These are phyloP conservation scores for Champsocephalus gunnari DNA, from an alignment of 2,797 vertebrate genomes.

Conservation along the genomic window DNA sequence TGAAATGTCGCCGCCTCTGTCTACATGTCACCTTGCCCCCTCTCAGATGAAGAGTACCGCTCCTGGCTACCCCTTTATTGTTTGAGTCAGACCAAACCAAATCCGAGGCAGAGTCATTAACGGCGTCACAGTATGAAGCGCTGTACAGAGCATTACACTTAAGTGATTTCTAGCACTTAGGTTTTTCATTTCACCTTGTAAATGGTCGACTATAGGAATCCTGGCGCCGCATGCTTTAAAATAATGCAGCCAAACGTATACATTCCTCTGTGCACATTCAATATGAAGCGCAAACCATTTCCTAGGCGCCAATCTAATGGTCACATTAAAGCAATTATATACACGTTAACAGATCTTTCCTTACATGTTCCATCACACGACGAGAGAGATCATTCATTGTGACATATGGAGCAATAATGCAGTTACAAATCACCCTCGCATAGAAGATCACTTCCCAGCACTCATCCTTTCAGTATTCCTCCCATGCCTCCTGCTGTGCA, in stretches of 20 bases:
- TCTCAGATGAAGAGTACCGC: constrained; percentile 14
- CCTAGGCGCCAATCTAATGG: background rate
- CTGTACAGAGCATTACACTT: constrained; percentile 5
- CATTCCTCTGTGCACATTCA: background rate
- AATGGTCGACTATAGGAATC: background rate
- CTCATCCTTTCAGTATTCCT: background rate
- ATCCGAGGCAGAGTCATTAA: constrained; percentile 1
- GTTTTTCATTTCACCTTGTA: background rate
- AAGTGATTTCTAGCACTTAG: background rate
- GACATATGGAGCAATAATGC: background rate
- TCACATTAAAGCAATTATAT: background rate
- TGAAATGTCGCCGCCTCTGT: constrained; percentile 38
- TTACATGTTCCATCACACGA: background rate
- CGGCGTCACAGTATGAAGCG: background rate
- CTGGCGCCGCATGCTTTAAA: background rate
- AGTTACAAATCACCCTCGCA: constrained; percentile 2
- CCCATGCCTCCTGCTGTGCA: constrained; percentile 1
- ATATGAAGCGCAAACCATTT: background rate
- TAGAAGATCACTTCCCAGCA: constrained; percentile 1
- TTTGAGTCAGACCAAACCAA: constrained; percentile 23
- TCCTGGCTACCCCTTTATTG: constrained; percentile 22
- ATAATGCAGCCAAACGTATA: background rate
- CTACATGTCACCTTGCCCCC: constrained; percentile 20
- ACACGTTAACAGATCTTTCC: background rate
- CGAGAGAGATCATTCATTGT: background rate